These are phyloP conservation scores for Drosophila nigromelanica DNA, from an alignment of 1,140 invertebrate species.

Conservation along the genomic window DNA sequence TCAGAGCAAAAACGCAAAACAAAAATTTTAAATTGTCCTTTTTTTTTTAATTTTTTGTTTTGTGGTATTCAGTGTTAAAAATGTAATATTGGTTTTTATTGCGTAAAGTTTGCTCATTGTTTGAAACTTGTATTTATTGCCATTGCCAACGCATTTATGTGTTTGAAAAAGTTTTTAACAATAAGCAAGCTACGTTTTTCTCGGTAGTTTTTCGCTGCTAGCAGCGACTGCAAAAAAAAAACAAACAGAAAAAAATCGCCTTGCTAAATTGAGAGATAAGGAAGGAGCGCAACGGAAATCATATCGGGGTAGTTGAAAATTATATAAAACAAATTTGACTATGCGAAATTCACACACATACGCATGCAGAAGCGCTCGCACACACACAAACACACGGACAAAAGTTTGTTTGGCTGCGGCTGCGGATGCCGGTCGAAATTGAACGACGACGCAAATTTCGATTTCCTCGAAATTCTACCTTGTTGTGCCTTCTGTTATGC, in stretches of 20 bases:
- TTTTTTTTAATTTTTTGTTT: slow-evolving; percentile 22
- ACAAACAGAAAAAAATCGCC: slow-evolving; percentile 11
- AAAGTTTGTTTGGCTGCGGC: slow-evolving; percentile 45
- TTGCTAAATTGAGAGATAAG: slow-evolving; percentile 62
- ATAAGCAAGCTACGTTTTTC: slow-evolving; percentile 43
- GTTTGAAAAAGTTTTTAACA: slow-evolving; percentile 41
- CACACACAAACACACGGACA: slow-evolving; percentile 23
- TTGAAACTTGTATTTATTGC: slow-evolving; percentile 50
- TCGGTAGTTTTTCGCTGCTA: slow-evolving; percentile 15
- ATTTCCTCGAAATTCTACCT: slow-evolving; percentile 80
- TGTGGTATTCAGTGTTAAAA: slow-evolving; percentile 28
- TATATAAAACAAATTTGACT: slow-evolving; percentile 73
- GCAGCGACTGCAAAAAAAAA: slow-evolving; percentile 21
- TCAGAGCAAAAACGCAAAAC: slow-evolving; percentile 13
- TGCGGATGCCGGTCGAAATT: slow-evolving; percentile 60
- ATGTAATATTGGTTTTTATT: slow-evolving; percentile 60
- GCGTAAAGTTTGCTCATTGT: slow-evolving; percentile 47
- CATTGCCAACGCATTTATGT: slow-evolving; percentile 51
- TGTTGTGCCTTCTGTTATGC: slow-evolving; percentile 72
- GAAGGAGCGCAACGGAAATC: slow-evolving; percentile 64
- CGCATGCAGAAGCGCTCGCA: slow-evolving; percentile 20
- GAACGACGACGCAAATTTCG: slow-evolving; percentile 76
- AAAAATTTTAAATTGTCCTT: slow-evolving; percentile 10
- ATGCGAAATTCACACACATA: slow-evolving; percentile 28
- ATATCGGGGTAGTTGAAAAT: slow-evolving; percentile 73